Conservation (phyloP, 2,888 invertebrate species). For the Latrodectus elegans region DNA sequence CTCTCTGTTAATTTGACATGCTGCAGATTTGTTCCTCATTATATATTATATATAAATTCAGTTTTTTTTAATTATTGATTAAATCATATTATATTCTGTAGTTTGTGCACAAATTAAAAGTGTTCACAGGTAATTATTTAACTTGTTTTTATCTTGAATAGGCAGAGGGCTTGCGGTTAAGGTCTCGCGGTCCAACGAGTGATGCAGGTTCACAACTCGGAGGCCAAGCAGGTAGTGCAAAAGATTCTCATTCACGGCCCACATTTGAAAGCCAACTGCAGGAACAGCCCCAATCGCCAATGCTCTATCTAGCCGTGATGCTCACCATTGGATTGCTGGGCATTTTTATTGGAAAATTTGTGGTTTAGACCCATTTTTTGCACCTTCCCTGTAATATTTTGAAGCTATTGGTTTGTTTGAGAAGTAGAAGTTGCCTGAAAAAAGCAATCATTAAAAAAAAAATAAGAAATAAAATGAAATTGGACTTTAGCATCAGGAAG, state of each 20-base stretch:
- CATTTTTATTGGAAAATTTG: conserved; percentile 65
- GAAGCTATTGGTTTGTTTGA: conserved; percentile 69
- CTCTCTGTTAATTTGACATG: too few species aligned
- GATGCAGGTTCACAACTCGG: conserved; percentile 48
- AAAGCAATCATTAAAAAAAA: conserved; percentile 49
- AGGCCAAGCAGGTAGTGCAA: conserved; percentile 14
- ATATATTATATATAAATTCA: too few species aligned
- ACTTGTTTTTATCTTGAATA: not conserved
- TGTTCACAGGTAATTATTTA: not conserved
- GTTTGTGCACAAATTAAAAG: too few species aligned
- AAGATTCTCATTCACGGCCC: conserved; percentile 13
- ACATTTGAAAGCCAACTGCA: conserved; percentile 41
- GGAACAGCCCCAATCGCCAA: conserved; percentile 64
- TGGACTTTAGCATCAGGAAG: conserved; percentile 57
- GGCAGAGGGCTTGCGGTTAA: conserved; percentile 54
- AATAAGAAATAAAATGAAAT: conserved; percentile 35
- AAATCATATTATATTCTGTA: not conserved
- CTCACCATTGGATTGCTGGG: conserved; percentile 64
- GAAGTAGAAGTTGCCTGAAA: conserved; percentile 67
- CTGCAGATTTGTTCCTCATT: too few species aligned
- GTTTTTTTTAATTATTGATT: too few species aligned
- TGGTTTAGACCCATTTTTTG: conserved; percentile 44
- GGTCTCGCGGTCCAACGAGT: conserved; percentile 55
- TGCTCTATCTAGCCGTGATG: conserved; percentile 64
- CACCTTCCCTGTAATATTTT: conserved; percentile 32